Conservation (phyloP, 92 coral and sea anemone genomes). For the Bergia puertoricense region DNA sequence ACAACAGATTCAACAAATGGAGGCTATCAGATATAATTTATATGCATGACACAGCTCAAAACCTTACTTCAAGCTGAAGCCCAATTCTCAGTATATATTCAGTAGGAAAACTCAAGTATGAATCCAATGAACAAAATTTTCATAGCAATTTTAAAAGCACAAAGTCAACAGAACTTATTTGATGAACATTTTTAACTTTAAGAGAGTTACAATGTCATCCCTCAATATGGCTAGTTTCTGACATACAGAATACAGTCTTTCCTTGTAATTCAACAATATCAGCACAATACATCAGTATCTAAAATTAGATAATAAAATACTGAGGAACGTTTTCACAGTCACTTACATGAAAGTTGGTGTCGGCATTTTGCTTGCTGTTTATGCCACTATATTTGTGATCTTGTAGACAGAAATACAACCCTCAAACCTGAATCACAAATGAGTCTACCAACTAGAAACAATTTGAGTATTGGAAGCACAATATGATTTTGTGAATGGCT, state of each 20-base stretch:
- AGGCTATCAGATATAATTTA: neutral
- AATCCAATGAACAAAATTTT: neutral
- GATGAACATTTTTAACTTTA: neutral
- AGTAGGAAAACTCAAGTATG: neutral
- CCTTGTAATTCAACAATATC: neutral
- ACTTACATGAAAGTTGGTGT: slow-evolving; percentile 50
- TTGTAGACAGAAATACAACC: neutral
- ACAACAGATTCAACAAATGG: neutral
- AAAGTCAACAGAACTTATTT: neutral
- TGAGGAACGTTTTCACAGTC: neutral
- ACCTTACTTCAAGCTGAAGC: neutral
- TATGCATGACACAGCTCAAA: neutral
- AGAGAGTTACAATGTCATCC: neutral
- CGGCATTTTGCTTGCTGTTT: slow-evolving; percentile 26
- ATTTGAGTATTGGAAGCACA: slow-evolving; percentile 5
- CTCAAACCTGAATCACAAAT: slow-evolving; percentile 14
- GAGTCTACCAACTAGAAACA: neutral
- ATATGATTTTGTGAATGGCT: slow-evolving; percentile 14
- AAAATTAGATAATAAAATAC: neutral
- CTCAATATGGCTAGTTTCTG: neutral
- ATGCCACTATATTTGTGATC: slow-evolving; percentile 4
- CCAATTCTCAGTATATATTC: neutral
- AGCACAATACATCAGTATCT: neutral
- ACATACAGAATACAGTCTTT: neutral
- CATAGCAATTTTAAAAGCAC: neutral